Percentiles rank a stretch among this genome's conserved stretches.
These are phyloP conservation scores for Hydrozoanthus gracilis DNA, from an alignment of 92 coral and sea anemone species.

Conservation along the genomic window DNA sequence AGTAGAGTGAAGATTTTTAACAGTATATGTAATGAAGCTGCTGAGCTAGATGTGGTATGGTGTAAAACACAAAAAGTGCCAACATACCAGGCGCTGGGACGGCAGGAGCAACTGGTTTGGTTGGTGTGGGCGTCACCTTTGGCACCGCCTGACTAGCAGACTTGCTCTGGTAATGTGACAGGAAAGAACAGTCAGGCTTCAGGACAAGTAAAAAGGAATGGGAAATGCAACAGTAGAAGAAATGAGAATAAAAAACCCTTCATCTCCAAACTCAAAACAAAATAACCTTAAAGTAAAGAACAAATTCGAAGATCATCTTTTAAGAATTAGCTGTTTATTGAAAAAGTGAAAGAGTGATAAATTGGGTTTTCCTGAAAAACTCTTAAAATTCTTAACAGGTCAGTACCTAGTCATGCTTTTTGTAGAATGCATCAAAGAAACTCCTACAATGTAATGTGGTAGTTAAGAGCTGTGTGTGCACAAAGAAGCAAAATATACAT, in stretches of 20 bases:
- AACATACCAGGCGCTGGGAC: slow-evolving; percentile 86
- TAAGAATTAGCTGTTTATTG: background rate
- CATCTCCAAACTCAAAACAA: background rate
- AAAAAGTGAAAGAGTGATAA: no score
- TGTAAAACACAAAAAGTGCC: slow-evolving; percentile 35
- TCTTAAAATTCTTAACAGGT: no score
- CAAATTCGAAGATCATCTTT: background rate
- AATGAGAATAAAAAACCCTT: background rate
- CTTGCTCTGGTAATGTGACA: slow-evolving; percentile 81
- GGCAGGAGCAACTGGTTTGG: slow-evolving; percentile 75
- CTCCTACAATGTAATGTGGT: background rate
- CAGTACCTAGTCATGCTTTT: background rate
- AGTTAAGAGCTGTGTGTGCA: no score
- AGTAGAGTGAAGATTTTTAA: background rate
- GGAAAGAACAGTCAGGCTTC: slow-evolving; percentile 57
- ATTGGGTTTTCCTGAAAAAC: no score
- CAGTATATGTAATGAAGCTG: background rate
- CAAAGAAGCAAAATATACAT: background rate
- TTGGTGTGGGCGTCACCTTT: slow-evolving; percentile 80
- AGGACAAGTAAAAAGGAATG: slow-evolving; percentile 24
- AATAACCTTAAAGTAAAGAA: background rate
- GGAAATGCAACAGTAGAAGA: background rate
- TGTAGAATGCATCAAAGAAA: background rate
- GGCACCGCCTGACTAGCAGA: slow-evolving; percentile 79
- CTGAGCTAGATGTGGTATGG: background rate